Percentiles rank a stretch among this genome's conserved stretches.
These are phyloP conservation scores for Drosophila nr. perissopoda DNA, from an alignment of 2,888 invertebrate genomes.

Conservation along the genomic window DNA sequence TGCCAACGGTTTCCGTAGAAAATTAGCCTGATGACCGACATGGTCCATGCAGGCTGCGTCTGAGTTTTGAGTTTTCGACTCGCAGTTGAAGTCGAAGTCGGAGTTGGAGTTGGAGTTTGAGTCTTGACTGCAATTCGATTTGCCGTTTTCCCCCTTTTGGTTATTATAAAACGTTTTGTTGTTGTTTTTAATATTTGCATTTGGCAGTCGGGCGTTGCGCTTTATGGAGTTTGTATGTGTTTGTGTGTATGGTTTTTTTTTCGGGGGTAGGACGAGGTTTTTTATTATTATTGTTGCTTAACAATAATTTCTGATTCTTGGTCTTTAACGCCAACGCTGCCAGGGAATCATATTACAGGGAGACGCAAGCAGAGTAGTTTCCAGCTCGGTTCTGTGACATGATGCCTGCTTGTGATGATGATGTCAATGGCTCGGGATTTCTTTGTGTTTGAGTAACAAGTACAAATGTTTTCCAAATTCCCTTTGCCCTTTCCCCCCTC, in stretches of 20 bases:
- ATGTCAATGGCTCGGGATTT: slow-evolving; percentile 60
- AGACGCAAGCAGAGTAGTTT: slow-evolving; percentile 5
- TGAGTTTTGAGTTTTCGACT: slow-evolving; percentile 36
- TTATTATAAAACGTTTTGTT: slow-evolving; percentile 72
- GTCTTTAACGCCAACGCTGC: slow-evolving; percentile 61
- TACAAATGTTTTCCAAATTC: slow-evolving; percentile 71
- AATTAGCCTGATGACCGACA: slow-evolving; percentile 70
- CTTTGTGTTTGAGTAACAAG: slow-evolving; percentile 32
- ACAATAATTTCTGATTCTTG: slow-evolving; percentile 78
- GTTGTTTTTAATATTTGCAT: slow-evolving; percentile 73
- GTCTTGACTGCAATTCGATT: slow-evolving; percentile 76
- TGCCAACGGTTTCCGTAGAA: slow-evolving; percentile 71
- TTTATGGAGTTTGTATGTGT: slow-evolving; percentile 56
- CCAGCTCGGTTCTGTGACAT: slow-evolving; percentile 32
- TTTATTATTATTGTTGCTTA: slow-evolving; percentile 74
- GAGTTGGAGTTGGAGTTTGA: slow-evolving; percentile 6
- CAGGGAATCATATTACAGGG: slow-evolving; percentile 63
- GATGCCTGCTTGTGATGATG: slow-evolving; percentile 41
- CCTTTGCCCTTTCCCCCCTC: slow-evolving; percentile 8
- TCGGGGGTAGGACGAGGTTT: slow-evolving; percentile 61
- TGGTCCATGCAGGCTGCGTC: slow-evolving; percentile 56
- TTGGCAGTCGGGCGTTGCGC: slow-evolving; percentile 75
- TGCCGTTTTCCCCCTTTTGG: slow-evolving; percentile 76
- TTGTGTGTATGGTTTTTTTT: slow-evolving; percentile 34
- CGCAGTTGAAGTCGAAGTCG: slow-evolving; percentile 4